Base-by-base conservation (phyloP, 2,888 invertebrate species). In the Philereme transversata region DNA sequence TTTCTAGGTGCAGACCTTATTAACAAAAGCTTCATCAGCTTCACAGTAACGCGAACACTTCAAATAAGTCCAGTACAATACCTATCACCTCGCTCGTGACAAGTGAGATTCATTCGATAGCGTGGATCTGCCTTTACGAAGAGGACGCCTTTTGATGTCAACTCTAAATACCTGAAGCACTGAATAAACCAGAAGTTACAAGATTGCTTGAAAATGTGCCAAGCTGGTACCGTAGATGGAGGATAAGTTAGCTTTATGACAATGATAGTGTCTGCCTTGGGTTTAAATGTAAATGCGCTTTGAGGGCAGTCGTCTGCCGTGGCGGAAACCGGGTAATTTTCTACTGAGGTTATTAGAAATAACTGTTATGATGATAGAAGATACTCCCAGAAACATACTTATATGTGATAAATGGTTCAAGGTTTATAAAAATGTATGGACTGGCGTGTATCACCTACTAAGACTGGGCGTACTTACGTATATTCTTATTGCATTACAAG, bases 161-260 rank as follows among this genome's bases (percentile, higher is more conserved):
- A 43, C 64, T 64, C 52, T 52, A 52, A 55, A 57, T 44, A 57
- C 56, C 55, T 56, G 50, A 50, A 50, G 50, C 33, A 33, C 7
- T 35, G 50, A 55, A 55, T 49, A 47, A 22, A 34, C n/a, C 45
- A 34, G 11, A 10, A 59, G 49, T 58, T 44, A 51, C 40, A 52
- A 60, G 49, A 57, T 62, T 50, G 35, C 52, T 64, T 65, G 65
- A 64, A 68, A 62, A 62, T 64, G 60, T 68, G 65, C 68, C 68
- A 68, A 65, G 61, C 53, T 35, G n/a, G 60, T 56, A 43, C 52
- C 51, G 44, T 58, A 62, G 64, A 65, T 64, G 50, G 53, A 41
- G 49, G 62, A 58, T 64, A 65, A 60, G 60, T 52, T 49, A 65
- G 57, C 51, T 68, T 65, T 68, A 68, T 63, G 61, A 60, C 63